Evolutionary conservation across 2,888 invertebrate genomes (phyloP).

Genomic region (Archips crataeganus): DNA sequence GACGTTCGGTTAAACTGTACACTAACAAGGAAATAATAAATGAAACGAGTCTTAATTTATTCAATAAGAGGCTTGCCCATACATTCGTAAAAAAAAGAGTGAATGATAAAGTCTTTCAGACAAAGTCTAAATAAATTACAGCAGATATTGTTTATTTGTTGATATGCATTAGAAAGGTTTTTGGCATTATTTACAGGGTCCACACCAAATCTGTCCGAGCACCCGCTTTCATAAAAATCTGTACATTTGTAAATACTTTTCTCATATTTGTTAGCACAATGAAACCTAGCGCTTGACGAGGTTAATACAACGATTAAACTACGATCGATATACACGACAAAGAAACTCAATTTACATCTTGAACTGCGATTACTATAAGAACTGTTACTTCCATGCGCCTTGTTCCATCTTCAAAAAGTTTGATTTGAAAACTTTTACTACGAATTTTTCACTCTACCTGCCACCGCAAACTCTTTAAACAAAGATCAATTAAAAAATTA

Average conservation of each 20-base stretch:
- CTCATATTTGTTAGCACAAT: conserved; percentile 7
- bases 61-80: background rate
- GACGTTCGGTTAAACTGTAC: background rate
- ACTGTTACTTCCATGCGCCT: background rate
- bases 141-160: background rate
- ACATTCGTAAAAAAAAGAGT: background rate
- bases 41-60: background rate
- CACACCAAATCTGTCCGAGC: background rate
- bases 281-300: conserved; percentile 13
- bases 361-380: background rate
- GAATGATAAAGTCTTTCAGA: background rate
- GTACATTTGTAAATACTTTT: background rate
- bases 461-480: background rate
- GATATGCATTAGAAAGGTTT: background rate
- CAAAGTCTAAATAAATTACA: background rate
- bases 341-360: background rate
- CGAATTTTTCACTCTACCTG: background rate
- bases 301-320: conserved; percentile 38
- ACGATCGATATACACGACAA: background rate
- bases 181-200: conserved; percentile 5
- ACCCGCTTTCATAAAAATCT: background rate
- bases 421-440: background rate
- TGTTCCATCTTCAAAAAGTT: background rate
- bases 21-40: background rate
- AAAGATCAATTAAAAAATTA: background rate